A percentile compares a stretch with the other conserved stretches of the same genome.
Evolutionary conservation across 2,113 vertebrate species (phyloP).

Genomic region (Melanotaenia duboulayi): DNA sequence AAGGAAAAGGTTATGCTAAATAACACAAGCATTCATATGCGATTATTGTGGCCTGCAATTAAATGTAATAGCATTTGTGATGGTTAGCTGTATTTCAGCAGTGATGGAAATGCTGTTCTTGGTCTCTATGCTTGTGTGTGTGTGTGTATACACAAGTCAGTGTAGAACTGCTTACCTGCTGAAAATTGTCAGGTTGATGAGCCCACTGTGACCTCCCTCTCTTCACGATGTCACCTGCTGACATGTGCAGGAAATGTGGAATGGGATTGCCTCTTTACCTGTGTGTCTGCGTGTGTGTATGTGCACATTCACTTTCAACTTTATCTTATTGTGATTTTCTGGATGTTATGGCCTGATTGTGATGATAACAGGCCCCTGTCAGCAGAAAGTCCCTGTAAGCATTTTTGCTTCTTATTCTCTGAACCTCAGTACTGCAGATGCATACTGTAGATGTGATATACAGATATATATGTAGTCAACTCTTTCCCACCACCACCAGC

Average conservation of each 20-base stretch:
- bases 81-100: too few relatives aligned
- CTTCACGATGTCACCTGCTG: conserved; percentile 58
- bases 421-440: background rate
- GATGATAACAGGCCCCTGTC: conserved; percentile 60
- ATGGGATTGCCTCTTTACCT: conserved; percentile 2
- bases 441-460: conserved; percentile 10
- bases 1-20: too few relatives aligned
- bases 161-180: conserved; percentile 55
- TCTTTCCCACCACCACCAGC: background rate
- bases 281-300: conserved; percentile 7
- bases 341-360: conserved; percentile 52
- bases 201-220: conserved; percentile 47
- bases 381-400: conserved; percentile 58
- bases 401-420: conserved; percentile 32
- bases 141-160: conserved; percentile 8
- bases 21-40: too few relatives aligned
- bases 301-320: conserved; percentile 4
- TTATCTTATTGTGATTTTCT: conserved; percentile 61
- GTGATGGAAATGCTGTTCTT: too few relatives aligned
- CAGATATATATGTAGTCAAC: background rate
- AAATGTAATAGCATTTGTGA: too few relatives aligned
- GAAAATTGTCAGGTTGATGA: conserved; percentile 48
- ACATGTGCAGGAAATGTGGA: conserved; percentile 39
- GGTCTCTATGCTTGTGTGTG: background rate
- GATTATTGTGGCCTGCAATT: too few relatives aligned